Conservation (phyloP, 2,888 invertebrate genomes). For the Tricholauxania praeusta region DNA sequence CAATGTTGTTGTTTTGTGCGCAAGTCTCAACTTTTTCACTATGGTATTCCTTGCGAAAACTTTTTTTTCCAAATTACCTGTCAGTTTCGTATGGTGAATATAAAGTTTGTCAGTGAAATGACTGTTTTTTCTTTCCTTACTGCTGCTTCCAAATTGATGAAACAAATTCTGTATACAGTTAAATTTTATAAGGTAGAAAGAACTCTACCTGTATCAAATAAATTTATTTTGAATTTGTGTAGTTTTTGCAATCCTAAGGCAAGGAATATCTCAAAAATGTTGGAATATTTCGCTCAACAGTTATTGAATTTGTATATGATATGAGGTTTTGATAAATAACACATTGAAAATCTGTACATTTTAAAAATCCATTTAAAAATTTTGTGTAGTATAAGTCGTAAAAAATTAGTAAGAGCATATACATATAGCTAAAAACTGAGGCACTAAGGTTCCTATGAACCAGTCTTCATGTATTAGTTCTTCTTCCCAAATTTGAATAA, state of each 20-base stretch:
- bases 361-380: neutral
- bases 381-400: neutral
- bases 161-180: slow-evolving; percentile 12
- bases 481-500: too few species aligned
- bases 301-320: neutral
- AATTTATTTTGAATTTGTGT: neutral
- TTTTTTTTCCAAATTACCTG: neutral
- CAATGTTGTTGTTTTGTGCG: slow-evolving; percentile 31
- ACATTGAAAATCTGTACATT: neutral
- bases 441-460: too few species aligned
- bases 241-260: neutral
- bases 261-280: neutral
- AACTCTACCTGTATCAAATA: too few species aligned
- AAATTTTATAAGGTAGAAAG: neutral
- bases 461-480: too few species aligned
- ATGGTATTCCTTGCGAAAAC: slow-evolving; percentile 16
- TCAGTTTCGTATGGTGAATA: slow-evolving; percentile 16
- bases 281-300: slow-evolving; percentile 5
- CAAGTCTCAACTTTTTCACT: slow-evolving; percentile 33
- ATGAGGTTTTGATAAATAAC: slow-evolving; percentile 1
- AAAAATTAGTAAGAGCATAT: too few species aligned
- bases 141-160: neutral
- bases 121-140: neutral
- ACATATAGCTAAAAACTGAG: too few species aligned
- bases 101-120: neutral